Evolutionary conservation across 2,888 invertebrate species (phyloP).

Genomic region (Smittia sp.): DNA sequence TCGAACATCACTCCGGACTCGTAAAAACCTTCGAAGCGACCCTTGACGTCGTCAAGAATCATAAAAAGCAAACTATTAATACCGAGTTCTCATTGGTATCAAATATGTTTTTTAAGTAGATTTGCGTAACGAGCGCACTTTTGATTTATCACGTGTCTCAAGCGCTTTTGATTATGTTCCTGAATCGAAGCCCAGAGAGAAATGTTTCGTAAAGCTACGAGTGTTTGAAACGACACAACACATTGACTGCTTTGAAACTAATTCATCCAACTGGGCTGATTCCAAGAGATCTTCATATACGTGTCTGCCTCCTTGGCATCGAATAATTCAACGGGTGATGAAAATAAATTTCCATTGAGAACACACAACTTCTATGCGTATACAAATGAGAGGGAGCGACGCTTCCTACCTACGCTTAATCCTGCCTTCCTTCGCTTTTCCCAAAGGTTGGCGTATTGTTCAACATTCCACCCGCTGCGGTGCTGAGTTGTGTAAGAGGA

Average conservation of each 20-base stretch:
- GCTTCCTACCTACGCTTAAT: constrained; percentile 11
- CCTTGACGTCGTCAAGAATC: neutral
- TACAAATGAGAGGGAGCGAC: neutral
- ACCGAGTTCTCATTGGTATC: no score
- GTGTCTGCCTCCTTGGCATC: no score
- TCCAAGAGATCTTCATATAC: neutral
- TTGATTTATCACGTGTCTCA: constrained; percentile 29
- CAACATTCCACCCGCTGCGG: constrained; percentile 28
- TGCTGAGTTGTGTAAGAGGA: neutral
- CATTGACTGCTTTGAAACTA: neutral
- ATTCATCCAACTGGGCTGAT: neutral
- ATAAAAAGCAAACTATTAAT: constrained; percentile 33
- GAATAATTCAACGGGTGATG: neutral
- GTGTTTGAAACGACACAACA: neutral
- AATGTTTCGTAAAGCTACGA: neutral
- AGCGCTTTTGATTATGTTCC: neutral
- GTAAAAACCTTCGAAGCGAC: neutral
- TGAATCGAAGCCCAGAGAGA: neutral
- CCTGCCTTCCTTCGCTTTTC: neutral
- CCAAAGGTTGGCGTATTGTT: constrained; percentile 4
- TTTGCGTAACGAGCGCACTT: constrained; percentile 18
- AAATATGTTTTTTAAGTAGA: constrained; percentile 41
- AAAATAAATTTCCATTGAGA: neutral
- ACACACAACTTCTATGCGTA: neutral
- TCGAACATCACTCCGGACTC: neutral